Conservation (phyloP, 2,888 invertebrate species). For the Operophtera brumata region DNA sequence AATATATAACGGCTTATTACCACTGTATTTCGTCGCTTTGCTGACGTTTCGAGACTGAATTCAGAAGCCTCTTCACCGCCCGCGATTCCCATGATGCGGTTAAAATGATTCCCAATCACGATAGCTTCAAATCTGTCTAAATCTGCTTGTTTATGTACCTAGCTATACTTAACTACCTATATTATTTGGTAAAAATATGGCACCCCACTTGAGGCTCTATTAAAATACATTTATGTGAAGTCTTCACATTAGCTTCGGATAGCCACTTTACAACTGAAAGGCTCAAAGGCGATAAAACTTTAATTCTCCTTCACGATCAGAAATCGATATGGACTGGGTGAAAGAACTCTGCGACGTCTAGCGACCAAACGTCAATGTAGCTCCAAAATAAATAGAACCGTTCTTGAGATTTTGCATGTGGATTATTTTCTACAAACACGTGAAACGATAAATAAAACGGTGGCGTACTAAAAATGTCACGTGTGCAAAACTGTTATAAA, state of each 20-base stretch:
- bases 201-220: slow-evolving; percentile 5
- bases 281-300: slow-evolving; percentile 13
- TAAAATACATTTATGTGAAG: not conserved
- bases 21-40: too few species aligned
- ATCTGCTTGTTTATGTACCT: too few species aligned
- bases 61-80: too few species aligned
- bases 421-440: slow-evolving; percentile 32
- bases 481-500: slow-evolving; percentile 39
- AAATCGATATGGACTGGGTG: slow-evolving; percentile 27
- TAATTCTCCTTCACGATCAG: slow-evolving; percentile 16
- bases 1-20: too few species aligned
- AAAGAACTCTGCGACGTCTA: slow-evolving; percentile 22
- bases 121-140: too few species aligned
- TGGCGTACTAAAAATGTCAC: slow-evolving; percentile 38
- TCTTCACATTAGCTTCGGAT: not conserved
- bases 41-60: too few species aligned
- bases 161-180: too few species aligned
- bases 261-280: slow-evolving; percentile 6
- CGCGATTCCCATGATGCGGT: too few species aligned
- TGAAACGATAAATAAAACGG: slow-evolving; percentile 38
- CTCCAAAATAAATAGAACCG: slow-evolving; percentile 18
- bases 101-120: too few species aligned
- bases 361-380: slow-evolving; percentile 9
- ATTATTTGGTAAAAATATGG: not conserved
- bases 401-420: slow-evolving; percentile 9